phyloP scores from a whole-genome alignment of 2,797 vertebrate species.

The Leucoraja ocellata region DNA sequence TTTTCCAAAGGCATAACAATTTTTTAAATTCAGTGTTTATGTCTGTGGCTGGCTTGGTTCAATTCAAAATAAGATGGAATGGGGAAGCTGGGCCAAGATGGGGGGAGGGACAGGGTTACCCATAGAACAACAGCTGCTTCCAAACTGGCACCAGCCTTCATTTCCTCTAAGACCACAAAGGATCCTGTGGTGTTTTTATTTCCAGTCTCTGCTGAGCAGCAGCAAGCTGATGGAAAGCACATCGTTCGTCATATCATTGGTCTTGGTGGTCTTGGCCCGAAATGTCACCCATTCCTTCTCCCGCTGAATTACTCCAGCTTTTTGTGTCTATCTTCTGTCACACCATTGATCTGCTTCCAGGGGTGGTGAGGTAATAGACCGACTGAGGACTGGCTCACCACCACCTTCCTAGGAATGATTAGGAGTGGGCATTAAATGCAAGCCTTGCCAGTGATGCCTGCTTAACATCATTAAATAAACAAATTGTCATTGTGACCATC shows the following conservation, averaged over 20 bases:
- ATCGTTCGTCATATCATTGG: background rate
- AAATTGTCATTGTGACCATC: background rate
- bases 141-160: background rate
- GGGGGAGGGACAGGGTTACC: background rate
- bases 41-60: background rate
- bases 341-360: background rate
- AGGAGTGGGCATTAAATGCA: background rate
- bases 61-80: background rate
- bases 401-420: background rate
- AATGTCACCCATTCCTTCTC: too few relatives aligned
- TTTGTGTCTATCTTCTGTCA: background rate
- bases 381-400: background rate
- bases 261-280: background rate
- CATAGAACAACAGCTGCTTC: background rate
- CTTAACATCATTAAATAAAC: background rate
- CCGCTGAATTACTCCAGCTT: too few relatives aligned
- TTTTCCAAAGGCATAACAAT: background rate
- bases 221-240: background rate
- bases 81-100: background rate
- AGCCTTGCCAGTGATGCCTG: background rate
- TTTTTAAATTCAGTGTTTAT: background rate
- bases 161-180: background rate
- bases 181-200: background rate
- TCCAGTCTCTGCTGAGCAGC: background rate
- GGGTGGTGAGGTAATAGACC: background rate